Evolutionary conservation across 1,140 invertebrate genomes (phyloP).

Genomic region (Holotrichia oblita): DNA sequence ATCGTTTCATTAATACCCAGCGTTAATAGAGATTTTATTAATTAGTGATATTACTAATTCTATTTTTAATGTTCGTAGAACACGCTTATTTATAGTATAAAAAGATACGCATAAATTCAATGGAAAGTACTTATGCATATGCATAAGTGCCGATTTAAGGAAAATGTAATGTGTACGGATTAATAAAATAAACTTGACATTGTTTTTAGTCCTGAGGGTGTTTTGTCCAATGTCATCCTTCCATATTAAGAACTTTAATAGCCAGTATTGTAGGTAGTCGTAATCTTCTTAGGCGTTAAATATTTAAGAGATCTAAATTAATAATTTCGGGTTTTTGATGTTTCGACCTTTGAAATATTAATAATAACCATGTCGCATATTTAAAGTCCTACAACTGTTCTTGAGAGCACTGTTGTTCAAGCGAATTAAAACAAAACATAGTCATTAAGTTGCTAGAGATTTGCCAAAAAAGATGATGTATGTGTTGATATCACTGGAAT

Average conservation of each 20-base stretch:
- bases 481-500: too few species aligned
- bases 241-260: conserved; percentile 18
- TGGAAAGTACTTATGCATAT: background rate
- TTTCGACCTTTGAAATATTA: too few species aligned
- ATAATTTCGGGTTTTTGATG: background rate
- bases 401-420: too few species aligned
- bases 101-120: background rate
- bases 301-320: background rate
- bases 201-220: conserved; percentile 24
- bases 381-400: too few species aligned
- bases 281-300: conserved; percentile 28
- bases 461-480: too few species aligned
- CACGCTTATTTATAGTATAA: background rate
- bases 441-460: too few species aligned
- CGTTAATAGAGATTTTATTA: background rate
- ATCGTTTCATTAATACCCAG: background rate
- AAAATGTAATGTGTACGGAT: background rate
- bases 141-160: background rate
- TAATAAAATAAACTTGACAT: conserved; percentile 11
- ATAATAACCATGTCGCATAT: too few species aligned
- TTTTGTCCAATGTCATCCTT: conserved; percentile 24
- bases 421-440: too few species aligned
- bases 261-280: background rate
- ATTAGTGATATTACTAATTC: background rate
- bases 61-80: background rate